phyloP scores from a whole-genome alignment of 1,140 invertebrate species.

The Adoxophyes honmai region DNA sequence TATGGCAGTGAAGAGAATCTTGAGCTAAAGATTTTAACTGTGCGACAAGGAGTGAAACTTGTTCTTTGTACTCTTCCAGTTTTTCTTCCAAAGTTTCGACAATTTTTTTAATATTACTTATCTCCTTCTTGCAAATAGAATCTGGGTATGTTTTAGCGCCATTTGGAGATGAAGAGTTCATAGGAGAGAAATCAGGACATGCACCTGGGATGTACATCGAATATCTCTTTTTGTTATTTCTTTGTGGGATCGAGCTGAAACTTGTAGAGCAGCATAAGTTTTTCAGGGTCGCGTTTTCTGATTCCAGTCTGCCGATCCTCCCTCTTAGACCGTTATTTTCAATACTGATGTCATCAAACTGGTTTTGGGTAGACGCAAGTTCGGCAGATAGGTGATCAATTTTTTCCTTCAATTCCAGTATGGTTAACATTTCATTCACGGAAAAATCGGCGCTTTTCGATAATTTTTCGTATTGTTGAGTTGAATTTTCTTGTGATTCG shows the following conservation, averaged over 20 bases:
- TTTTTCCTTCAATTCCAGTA: neutral
- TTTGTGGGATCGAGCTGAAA: no score
- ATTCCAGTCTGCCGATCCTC: neutral
- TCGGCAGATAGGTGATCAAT: neutral
- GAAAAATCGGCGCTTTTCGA: neutral
- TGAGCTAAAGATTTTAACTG: neutral
- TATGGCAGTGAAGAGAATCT: neutral
- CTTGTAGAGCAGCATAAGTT: neutral
- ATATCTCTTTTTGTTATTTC: no score
- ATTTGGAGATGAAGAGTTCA: neutral
- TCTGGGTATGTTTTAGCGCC: neutral
- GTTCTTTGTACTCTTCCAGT: neutral
- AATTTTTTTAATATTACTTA: neutral
- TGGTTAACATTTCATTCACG: neutral
- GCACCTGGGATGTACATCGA: no score
- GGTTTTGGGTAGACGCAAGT: neutral
- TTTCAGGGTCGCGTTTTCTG: neutral
- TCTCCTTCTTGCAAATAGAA: neutral
- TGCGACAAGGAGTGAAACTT: neutral
- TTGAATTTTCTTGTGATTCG: no score
- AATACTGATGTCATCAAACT: neutral
- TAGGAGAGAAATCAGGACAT: neutral
- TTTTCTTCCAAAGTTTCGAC: neutral
- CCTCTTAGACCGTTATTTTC: neutral
- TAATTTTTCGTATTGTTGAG: no score